Conservation (phyloP, 1,140 invertebrate genomes). For the Hyposmocoma kahamanoa region DNA sequence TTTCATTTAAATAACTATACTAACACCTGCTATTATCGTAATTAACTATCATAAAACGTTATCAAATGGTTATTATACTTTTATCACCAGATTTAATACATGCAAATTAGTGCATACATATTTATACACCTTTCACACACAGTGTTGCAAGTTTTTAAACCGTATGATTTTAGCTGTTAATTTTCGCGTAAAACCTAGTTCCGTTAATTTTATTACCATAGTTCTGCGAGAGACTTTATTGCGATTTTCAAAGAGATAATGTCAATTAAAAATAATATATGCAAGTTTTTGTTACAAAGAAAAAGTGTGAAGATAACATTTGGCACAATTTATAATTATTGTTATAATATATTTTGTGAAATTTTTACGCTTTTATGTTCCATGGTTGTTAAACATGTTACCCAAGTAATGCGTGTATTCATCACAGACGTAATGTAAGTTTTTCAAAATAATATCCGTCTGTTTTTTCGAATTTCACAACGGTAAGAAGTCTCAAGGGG, state of each 20-base stretch:
- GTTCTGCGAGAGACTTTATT: neutral
- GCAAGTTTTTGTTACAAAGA: neutral
- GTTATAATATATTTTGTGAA: no score
- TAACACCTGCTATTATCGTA: no score
- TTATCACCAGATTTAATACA: conserved; percentile 23
- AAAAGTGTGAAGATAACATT: no score
- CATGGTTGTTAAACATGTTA: no score
- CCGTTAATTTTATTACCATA: neutral
- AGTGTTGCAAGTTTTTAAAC: neutral
- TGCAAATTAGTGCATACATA: conserved; percentile 21
- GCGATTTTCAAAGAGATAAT: neutral
- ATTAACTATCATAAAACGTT: neutral
- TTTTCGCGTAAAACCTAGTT: conserved; percentile 3
- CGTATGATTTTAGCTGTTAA: neutral
- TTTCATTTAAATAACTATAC: no score
- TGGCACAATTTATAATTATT: no score
- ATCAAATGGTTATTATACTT: neutral
- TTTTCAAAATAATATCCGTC: no score
- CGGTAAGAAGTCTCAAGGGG: no score
- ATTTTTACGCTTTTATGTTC: no score
- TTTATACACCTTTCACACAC: conserved; percentile 28
- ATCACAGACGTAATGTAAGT: no score
- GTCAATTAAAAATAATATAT: neutral
- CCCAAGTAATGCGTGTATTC: no score
- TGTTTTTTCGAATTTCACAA: no score